These are phyloP conservation scores for Napeogenes sylphis DNA, from an alignment of 2,888 invertebrate species.

Conservation along the genomic window DNA sequence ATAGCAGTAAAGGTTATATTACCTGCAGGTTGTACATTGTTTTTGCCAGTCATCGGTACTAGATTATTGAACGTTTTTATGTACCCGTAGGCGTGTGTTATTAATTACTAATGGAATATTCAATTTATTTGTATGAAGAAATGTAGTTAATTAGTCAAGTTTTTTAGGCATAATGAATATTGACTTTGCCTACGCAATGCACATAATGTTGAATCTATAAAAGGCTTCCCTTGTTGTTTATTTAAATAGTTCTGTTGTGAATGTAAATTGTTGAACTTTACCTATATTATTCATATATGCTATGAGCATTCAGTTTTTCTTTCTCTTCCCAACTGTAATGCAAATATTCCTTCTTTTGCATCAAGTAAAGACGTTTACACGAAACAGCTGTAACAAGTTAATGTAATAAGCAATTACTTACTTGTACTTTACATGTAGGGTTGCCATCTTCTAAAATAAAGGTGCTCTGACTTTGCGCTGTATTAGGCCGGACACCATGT, in stretches of 20 bases:
- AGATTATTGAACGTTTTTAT: constrained; percentile 28
- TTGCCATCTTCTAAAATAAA: too few species aligned
- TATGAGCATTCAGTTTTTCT: too few species aligned
- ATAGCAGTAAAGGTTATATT: not conserved
- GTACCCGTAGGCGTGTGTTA: constrained; percentile 27
- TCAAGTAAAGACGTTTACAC: too few species aligned
- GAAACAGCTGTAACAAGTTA: too few species aligned
- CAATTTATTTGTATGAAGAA: constrained; percentile 29
- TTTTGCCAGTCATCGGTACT: constrained; percentile 21
- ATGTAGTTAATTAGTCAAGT: constrained; percentile 23
- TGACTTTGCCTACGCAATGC: constrained; percentile 24
- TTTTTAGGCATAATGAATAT: constrained; percentile 29
- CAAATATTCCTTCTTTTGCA: too few species aligned
- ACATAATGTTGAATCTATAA: not conserved
- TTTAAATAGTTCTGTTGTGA: not conserved
- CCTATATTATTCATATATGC: too few species aligned
- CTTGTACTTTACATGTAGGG: too few species aligned
- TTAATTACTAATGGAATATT: constrained; percentile 32
- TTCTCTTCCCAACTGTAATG: too few species aligned
- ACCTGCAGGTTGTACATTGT: constrained; percentile 7
- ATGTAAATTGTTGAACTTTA: too few species aligned
- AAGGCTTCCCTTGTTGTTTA: not conserved
- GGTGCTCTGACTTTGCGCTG: too few species aligned
- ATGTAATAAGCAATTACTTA: too few species aligned
- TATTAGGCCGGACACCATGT: too few species aligned